Evolutionary conservation across 2,797 vertebrate species (phyloP), one percentile per base, ranked within the genome.

Genomic region (Acipenser oxyrinchus): DNA sequence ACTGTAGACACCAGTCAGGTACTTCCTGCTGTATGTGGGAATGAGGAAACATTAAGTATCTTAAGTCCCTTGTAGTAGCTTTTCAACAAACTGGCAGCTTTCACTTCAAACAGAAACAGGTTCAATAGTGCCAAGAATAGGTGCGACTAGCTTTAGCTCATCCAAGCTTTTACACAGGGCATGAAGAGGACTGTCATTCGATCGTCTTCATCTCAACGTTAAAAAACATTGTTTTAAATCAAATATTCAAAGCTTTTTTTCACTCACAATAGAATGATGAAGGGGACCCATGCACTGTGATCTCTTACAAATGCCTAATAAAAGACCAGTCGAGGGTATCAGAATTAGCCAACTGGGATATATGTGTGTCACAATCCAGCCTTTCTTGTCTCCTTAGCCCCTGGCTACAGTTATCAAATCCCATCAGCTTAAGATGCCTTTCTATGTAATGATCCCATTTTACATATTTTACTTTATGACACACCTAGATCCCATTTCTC

Each of bases 331-430:
- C 70, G 76, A 74, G 80, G n/a, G 53, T 51, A 79, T 71, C 69
- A 82, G 79, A 73, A 76, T 58, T 12, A 68, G 77, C 78, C 78
- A 80, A 71, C 73, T 71, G 79, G 82, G 82, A 82, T 86, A 86
- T 89, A 86, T 89, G 87, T 89, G 87, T 89, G 87, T 89, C 88
- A 83, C 78, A 49, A 78, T 77, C 76, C 81, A 72, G 79, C 81
- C 72, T 48, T 68, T 79, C 80, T 77, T 72, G 52, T n/a, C 52
- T 67, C 58, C 71, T 50, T 63, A 51, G 59, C 72, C 51, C 83
- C 65, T 66, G 76, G 88, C 79, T 50, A 70, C 52, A 71, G 74
- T 75, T 75, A 84, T 81, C 77, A 84, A 83, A 79, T 78, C 78
- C 86, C 86, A 86, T 88, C 87, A 89, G 86, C 79, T 84, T 70